Evolutionary conservation across 64 coral and sea anemone genomes (phyloP), one percentile per base, ranked within the genome.

Genomic region (Dendrophyllia cribrosa): DNA sequence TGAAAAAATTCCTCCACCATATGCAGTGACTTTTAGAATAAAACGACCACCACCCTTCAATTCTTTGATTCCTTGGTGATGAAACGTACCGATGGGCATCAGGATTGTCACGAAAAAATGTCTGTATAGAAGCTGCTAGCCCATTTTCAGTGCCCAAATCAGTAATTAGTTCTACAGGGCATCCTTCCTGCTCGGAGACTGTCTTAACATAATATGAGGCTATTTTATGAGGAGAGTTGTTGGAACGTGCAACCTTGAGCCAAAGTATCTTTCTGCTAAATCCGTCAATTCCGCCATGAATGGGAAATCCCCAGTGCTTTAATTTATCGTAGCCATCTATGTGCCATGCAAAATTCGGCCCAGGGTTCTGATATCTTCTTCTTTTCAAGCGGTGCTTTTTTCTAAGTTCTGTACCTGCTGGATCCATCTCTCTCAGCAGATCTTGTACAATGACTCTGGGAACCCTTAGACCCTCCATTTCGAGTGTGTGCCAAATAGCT

Each of bases 1-100:
- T n/a, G n/a, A n/a, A n/a, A n/a, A n/a, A n/a, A n/a, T n/a, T n/a
- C n/a, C n/a, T n/a, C 59, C 56, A 85, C 78, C 78, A 82, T n/a
- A 34, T 20, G 50, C 10, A 59, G 47, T 70, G 65, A 86, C 64
- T 43, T 70, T 47, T 86, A 20, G 62, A 71, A 66, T 66, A 86
- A 86, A 86, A 86, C 20, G 62, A 17, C 65, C 83, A 86, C 83
- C 83, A 86, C 49, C 83, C 83, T 62, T 86, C 83, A 49, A 86
- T 86, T 51, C 62, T 25, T 9, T 86, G 83, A 66, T 86, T 86
- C 1, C 83, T 67, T 17, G 83, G 65, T 51, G 83, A 86, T 24
- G 83, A 2, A 86, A 86, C 83, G 53, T 72, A 86, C 5, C 67
- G 61, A 62, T 86, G 64, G 49, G 65, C 59, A 48, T 68, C 82